phyloP scores from a whole-genome alignment of 2,888 invertebrate species.

The Catocala fraxini region DNA sequence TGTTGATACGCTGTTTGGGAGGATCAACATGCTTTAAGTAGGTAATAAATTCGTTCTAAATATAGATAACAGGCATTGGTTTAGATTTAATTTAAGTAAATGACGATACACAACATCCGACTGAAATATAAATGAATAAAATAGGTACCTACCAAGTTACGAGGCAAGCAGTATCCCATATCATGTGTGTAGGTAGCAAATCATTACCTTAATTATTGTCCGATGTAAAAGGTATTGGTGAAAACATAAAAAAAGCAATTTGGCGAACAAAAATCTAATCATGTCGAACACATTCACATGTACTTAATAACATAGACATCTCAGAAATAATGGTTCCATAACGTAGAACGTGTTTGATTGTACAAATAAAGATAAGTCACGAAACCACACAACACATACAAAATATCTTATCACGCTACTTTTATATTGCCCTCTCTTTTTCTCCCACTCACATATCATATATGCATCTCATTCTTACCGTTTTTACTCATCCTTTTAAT shows the following conservation, averaged over 20 bases:
- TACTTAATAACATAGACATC: slow-evolving; percentile 40
- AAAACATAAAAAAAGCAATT: slow-evolving; percentile 19
- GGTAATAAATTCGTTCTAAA: neutral
- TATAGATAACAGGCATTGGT: neutral
- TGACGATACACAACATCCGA: too few relatives aligned
- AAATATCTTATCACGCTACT: slow-evolving; percentile 39
- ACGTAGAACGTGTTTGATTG: slow-evolving; percentile 44
- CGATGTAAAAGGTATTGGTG: neutral
- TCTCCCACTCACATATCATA: slow-evolving; percentile 28
- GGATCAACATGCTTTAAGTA: neutral
- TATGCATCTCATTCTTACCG: slow-evolving; percentile 47
- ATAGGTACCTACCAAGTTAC: too few relatives aligned
- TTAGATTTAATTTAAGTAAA: too few relatives aligned
- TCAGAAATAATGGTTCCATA: slow-evolving; percentile 38
- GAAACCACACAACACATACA: slow-evolving; percentile 41
- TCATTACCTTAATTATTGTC: too few relatives aligned
- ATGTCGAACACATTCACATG: slow-evolving; percentile 21
- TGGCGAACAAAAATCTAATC: slow-evolving; percentile 23
- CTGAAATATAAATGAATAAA: too few relatives aligned
- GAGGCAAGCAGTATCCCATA: too few relatives aligned
- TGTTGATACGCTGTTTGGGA: neutral
- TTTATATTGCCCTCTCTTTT: slow-evolving; percentile 51
- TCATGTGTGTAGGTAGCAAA: too few relatives aligned
- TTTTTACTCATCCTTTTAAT: slow-evolving; percentile 60
- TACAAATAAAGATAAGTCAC: slow-evolving; percentile 57